Evolutionary conservation across 2,888 invertebrate species (phyloP).

Genomic region (Nipponacmea schrenckii): DNA sequence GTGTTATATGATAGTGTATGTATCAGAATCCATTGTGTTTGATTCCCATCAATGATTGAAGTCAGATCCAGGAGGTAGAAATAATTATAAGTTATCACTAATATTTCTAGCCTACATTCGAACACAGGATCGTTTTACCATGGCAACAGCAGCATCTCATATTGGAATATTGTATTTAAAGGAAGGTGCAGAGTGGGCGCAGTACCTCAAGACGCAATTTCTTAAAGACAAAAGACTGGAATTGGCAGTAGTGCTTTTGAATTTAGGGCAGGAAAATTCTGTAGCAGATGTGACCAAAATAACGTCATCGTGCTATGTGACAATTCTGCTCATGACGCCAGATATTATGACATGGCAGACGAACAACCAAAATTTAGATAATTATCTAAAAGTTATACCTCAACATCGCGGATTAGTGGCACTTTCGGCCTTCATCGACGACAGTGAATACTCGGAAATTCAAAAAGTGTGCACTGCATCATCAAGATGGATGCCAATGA

Average conservation of each 20-base stretch:
- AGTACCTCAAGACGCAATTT: no score
- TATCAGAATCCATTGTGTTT: no score
- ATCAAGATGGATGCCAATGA: constrained; percentile 12
- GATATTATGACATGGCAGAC: constrained; percentile 24
- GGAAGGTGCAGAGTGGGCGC: no score
- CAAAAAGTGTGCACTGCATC: background rate
- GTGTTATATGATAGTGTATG: no score
- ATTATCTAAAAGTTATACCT: background rate
- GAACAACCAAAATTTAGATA: background rate
- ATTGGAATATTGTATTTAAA: no score
- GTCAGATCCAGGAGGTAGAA: no score
- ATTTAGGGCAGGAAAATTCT: constrained; percentile 22
- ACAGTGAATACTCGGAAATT: constrained; percentile 2
- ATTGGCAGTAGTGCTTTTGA: background rate
- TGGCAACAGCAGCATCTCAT: no score
- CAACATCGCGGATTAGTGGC: constrained; percentile 1
- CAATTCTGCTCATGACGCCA: constrained; percentile 24
- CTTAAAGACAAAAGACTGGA: background rate
- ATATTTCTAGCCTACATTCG: no score
- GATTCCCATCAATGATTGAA: no score
- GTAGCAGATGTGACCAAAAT: constrained; percentile 10
- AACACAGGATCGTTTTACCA: no score
- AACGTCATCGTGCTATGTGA: constrained; percentile 13
- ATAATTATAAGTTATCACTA: no score
- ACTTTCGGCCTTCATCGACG: constrained; percentile 15